Conservation (phyloP, 2,113 vertebrate genomes). For the Phainopepla nitens region DNA sequence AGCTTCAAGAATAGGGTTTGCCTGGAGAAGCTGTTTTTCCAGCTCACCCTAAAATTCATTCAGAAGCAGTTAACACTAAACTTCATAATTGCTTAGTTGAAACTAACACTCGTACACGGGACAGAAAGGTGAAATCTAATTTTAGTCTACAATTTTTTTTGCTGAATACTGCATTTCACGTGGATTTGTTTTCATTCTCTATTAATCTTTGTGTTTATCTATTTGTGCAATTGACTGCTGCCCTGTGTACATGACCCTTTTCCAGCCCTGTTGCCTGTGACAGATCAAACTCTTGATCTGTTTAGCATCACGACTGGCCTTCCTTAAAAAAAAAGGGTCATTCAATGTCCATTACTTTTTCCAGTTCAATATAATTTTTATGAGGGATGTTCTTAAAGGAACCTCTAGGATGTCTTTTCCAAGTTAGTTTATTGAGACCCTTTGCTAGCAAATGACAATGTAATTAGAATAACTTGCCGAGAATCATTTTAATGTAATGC, state of each 20-base stretch:
- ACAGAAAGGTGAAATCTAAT: not conserved
- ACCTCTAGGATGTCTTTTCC: not conserved
- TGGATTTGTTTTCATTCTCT: not conserved
- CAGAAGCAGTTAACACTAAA: slow-evolving; percentile 47
- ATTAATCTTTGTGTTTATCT: slow-evolving; percentile 4
- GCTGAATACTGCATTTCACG: not conserved
- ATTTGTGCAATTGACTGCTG: not conserved
- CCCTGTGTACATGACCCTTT: not conserved
- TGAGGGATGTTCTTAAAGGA: not conserved
- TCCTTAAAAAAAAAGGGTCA: not conserved
- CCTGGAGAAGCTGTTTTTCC: slow-evolving; percentile 98
- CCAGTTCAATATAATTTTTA: not conserved
- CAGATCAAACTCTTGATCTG: not conserved
- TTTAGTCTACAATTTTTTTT: not conserved
- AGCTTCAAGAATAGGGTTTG: slow-evolving; percentile 97
- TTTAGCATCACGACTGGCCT: not conserved
- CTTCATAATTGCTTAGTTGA: not conserved
- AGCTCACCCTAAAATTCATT: slow-evolving; percentile 89
- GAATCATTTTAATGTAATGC: slow-evolving; percentile 29
- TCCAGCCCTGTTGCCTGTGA: not conserved
- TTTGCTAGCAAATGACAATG: slow-evolving; percentile 22
- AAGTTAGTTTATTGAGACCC: slow-evolving; percentile 25
- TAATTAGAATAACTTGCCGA: slow-evolving; percentile 23
- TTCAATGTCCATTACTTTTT: not conserved
- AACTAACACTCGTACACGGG: not conserved